These are phyloP conservation scores for Bombus breviceps DNA, from an alignment of 1,140 invertebrate genomes.

Conservation along the genomic window DNA sequence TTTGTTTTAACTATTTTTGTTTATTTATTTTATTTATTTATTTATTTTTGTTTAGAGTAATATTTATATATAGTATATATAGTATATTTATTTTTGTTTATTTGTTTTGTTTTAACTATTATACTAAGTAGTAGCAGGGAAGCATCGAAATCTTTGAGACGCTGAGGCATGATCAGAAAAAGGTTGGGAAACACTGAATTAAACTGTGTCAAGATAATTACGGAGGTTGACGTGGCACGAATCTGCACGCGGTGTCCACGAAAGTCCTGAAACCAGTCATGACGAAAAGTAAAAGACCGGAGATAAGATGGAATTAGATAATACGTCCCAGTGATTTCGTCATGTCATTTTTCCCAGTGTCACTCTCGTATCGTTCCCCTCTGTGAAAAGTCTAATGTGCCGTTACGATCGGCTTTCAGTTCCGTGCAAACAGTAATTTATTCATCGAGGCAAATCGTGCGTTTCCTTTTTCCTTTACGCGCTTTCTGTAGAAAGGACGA, in stretches of 20 bases:
- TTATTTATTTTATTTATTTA: too few relatives aligned
- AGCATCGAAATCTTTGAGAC: too few relatives aligned
- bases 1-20: too few relatives aligned
- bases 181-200: too few relatives aligned
- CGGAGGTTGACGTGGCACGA: constrained; percentile 37
- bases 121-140: too few relatives aligned
- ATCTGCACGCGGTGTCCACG: constrained; percentile 9
- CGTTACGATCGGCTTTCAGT: constrained; percentile 14
- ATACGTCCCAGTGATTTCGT: constrained; percentile 26
- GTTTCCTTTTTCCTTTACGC: neutral
- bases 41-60: too few relatives aligned
- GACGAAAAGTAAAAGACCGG: constrained; percentile 53
- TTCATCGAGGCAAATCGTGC: constrained; percentile 2
- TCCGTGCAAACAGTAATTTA: constrained; percentile 6
- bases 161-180: too few relatives aligned
- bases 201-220: constrained; percentile 56
- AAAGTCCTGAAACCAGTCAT: constrained; percentile 56
- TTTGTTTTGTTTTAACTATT: too few relatives aligned
- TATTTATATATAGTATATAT: too few relatives aligned
- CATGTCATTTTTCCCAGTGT: constrained; percentile 12
- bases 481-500: neutral
- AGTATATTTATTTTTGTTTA: too few relatives aligned
- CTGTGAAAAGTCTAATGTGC: constrained; percentile 22
- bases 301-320: constrained; percentile 54
- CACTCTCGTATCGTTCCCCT: constrained; percentile 17